Evolutionary conservation across 1,140 invertebrate genomes (phyloP).

Genomic region (Leptonema lineaticorne): DNA sequence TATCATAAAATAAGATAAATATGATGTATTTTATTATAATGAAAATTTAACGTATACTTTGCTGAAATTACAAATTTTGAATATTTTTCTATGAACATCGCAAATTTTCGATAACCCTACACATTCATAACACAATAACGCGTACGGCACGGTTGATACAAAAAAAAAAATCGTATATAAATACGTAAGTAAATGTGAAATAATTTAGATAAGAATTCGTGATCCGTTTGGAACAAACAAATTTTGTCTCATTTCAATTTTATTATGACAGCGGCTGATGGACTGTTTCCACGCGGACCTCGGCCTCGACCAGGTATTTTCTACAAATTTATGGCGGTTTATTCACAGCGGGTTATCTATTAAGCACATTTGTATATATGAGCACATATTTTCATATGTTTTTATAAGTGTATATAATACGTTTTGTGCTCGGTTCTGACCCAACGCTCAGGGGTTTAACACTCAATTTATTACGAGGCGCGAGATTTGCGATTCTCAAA

Average conservation of each 20-base stretch:
- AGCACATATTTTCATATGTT: not conserved
- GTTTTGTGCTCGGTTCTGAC: slow-evolving; percentile 17
- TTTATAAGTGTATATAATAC: slow-evolving; percentile 12
- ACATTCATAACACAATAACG: not conserved
- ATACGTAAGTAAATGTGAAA: too few species aligned
- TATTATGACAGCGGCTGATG: slow-evolving; percentile 39
- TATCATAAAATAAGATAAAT: too few species aligned
- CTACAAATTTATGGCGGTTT: slow-evolving; percentile 40
- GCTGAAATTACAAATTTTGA: too few species aligned
- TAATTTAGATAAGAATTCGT: slow-evolving; percentile 21
- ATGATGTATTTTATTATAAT: too few species aligned
- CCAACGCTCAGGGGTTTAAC: slow-evolving; percentile 17
- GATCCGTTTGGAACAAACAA: slow-evolving; percentile 23
- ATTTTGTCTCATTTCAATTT: slow-evolving; percentile 33
- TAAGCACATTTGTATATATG: slow-evolving; percentile 29
- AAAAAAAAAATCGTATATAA: not conserved
- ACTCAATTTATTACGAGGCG: not conserved
- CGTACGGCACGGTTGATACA: not conserved
- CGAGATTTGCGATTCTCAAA: too few species aligned
- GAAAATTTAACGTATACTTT: too few species aligned
- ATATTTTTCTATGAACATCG: too few species aligned
- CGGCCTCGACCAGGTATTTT: slow-evolving; percentile 33
- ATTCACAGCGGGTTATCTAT: slow-evolving; percentile 40
- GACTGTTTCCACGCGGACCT: slow-evolving; percentile 27
- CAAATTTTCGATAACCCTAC: too few species aligned